phyloP scores from a whole-genome alignment of 2,888 invertebrate species.

The Drosophila paranaensis region DNA sequence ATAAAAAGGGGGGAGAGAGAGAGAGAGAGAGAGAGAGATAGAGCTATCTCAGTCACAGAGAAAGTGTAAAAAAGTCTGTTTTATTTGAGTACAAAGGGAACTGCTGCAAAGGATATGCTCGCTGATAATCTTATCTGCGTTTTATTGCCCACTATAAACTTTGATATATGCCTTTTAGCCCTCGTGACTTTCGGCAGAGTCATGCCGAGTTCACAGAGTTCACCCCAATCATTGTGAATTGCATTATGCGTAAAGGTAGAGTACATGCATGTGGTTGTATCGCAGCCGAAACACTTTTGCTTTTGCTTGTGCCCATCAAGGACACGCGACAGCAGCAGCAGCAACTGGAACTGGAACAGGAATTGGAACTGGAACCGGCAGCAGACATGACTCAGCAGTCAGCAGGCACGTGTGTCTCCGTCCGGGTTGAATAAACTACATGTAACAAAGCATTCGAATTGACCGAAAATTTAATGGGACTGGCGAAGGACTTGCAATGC shows the following conservation, averaged over 20 bases:
- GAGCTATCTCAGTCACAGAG: no score
- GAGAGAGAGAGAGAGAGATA: no score
- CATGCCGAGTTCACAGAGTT: conserved; percentile 24
- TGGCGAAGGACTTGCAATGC: conserved; percentile 20
- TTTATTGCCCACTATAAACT: background rate
- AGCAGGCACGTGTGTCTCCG: conserved; percentile 10
- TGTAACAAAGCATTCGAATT: conserved; percentile 48
- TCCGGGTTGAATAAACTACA: conserved; percentile 50
- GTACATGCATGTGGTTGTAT: background rate
- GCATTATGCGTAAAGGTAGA: conserved; percentile 23
- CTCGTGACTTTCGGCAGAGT: conserved; percentile 9
- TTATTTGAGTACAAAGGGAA: background rate
- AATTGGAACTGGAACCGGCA: conserved; percentile 15
- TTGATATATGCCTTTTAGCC: conserved; percentile 2
- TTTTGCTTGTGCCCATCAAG: conserved; percentile 63
- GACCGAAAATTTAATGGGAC: conserved; percentile 50
- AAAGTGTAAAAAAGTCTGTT: background rate
- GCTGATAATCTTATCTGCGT: conserved; percentile 7
- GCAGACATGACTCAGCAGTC: conserved; percentile 64
- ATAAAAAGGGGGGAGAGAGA: no score
- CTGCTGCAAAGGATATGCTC: background rate
- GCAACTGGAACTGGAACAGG: conserved; percentile 14
- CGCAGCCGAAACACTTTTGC: conserved; percentile 47
- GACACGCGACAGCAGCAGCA: conserved; percentile 40
- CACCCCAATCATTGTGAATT: conserved; percentile 40